Conservation (phyloP, 2,797 vertebrate genomes). For the Acanthurus tractus region DNA sequence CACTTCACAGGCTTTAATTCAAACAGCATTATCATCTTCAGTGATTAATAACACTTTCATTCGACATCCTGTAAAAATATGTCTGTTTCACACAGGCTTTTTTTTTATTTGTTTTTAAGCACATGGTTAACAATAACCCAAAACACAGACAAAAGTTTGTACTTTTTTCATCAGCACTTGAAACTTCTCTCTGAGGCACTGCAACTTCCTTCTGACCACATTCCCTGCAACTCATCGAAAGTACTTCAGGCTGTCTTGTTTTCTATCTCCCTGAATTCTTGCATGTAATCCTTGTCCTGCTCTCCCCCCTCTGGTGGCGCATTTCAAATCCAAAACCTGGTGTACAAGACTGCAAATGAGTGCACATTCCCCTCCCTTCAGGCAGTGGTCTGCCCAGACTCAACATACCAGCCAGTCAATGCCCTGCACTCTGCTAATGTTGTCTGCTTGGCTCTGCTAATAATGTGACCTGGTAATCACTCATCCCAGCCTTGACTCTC, state of each 20-base stretch:
- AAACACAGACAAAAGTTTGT: slow-evolving; percentile 7
- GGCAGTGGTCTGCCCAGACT: slow-evolving; percentile 28
- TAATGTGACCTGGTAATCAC: slow-evolving; percentile 67
- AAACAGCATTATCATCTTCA: slow-evolving; percentile 27
- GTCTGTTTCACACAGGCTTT: slow-evolving; percentile 20
- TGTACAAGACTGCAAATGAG: slow-evolving; percentile 59
- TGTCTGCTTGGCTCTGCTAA: slow-evolving; percentile 57
- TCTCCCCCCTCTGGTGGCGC: slow-evolving; percentile 40
- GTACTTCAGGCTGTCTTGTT: slow-evolving; percentile 50
- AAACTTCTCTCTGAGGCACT: slow-evolving; percentile 30
- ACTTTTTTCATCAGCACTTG: slow-evolving; percentile 23
- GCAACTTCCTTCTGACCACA: slow-evolving; percentile 42
- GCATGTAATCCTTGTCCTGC: slow-evolving; percentile 32
- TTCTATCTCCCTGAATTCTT: slow-evolving; percentile 44
- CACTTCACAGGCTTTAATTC: slow-evolving; percentile 48
- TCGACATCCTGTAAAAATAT: slow-evolving; percentile 8
- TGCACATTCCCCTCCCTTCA: slow-evolving; percentile 38
- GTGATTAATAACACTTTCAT: slow-evolving; percentile 35
- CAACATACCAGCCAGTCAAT: slow-evolving; percentile 45
- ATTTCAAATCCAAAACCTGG: slow-evolving; percentile 57
- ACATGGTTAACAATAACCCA: slow-evolving; percentile 12
- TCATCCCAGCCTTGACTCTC: slow-evolving; percentile 58
- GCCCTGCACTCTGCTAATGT: slow-evolving; percentile 50
- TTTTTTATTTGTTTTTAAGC: slow-evolving; percentile 14
- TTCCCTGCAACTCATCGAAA: slow-evolving; percentile 29